Conservation (phyloP, 2,113 vertebrate species). For the Pituophis catenifer region DNA sequence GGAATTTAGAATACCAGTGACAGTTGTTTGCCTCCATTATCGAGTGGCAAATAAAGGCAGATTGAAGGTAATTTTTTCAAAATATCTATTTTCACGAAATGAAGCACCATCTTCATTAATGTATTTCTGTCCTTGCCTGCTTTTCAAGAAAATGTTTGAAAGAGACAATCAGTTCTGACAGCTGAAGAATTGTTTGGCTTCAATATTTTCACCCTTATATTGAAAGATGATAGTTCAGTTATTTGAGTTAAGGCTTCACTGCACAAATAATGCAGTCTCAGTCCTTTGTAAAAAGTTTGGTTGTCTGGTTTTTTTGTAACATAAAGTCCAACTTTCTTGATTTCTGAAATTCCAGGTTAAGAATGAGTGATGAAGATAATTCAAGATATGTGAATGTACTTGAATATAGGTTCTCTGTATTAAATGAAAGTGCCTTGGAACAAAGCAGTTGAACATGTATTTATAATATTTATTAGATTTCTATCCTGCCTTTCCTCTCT, state of each 20-base stretch:
- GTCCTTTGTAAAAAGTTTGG: not conserved
- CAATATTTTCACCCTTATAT: slow-evolving; percentile 16
- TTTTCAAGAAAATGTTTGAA: not conserved
- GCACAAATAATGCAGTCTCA: slow-evolving; percentile 1
- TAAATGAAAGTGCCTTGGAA: not conserved
- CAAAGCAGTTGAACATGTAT: not conserved
- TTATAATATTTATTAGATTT: not conserved
- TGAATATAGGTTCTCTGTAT: not conserved
- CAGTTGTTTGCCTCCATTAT: not conserved
- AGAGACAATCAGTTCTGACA: slow-evolving; percentile 3
- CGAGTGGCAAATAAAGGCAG: not conserved
- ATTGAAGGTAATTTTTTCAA: not conserved
- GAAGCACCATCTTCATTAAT: not conserved
- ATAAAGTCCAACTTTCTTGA: not conserved
- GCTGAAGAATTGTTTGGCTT: slow-evolving; percentile 18
- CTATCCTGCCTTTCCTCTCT: not conserved
- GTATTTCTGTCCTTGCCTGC: not conserved
- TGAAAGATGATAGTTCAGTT: slow-evolving; percentile 10
- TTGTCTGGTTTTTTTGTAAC: not conserved
- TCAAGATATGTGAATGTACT: not conserved
- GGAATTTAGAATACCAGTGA: not conserved
- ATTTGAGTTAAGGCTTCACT: not conserved
- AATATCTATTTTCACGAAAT: not conserved
- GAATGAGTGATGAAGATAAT: not conserved
- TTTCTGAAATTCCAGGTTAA: not conserved